These are phyloP conservation scores for Cranoglanis bouderius DNA, from an alignment of 2,113 vertebrate species.

Conservation along the genomic window DNA sequence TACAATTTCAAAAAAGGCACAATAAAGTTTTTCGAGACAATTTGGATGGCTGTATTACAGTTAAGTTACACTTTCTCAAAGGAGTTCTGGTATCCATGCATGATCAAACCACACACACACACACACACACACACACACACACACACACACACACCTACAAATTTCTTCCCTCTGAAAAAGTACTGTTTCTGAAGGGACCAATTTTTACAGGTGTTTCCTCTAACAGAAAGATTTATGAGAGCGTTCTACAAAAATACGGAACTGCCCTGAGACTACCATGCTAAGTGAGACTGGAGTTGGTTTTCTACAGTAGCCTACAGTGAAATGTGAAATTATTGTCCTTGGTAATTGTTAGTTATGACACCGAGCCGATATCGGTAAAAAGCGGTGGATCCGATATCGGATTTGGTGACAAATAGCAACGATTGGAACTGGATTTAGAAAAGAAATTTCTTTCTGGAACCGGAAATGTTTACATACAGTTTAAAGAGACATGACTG, in stretches of 20 bases:
- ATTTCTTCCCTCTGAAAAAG: background rate
- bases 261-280: background rate
- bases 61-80: no score
- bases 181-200: background rate
- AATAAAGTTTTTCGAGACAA: background rate
- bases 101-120: no score
- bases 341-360: background rate
- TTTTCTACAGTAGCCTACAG: background rate
- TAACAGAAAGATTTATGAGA: background rate
- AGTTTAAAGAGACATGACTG: background rate
- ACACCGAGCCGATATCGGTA: background rate
- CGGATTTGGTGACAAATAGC: background rate
- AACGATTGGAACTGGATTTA: background rate
- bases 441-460: background rate
- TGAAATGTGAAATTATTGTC: background rate
- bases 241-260: background rate
- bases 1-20: no score
- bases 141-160: no score
- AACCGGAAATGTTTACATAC: no score
- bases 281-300: background rate
- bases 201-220: background rate
- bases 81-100: no score
- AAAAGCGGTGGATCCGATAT: background rate
- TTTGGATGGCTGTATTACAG: no score
- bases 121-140: no score